Evolutionary conservation across 2,888 invertebrate genomes (phyloP), one percentile per base, ranked within the genome.

Genomic region (Muscina levida): DNA sequence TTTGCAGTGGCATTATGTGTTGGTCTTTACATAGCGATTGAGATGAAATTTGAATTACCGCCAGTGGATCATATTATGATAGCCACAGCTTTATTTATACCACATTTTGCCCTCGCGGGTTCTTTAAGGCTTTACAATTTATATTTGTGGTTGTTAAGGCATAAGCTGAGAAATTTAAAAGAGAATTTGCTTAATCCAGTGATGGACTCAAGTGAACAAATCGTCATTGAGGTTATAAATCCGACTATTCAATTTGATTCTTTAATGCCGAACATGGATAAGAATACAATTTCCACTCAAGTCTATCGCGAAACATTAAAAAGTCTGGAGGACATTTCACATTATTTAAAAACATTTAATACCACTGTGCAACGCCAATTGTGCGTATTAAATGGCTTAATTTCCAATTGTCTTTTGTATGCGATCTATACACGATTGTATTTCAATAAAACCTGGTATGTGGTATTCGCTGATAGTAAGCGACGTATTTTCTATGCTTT

Each of bases 1-100:
- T 68, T 87, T 0, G 2, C 84, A 0, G 74, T 87, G 5, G 79
- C 85, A 10, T 44, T 84, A 13, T 57, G 84, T 19, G 85, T 88
- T 59, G 84, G 68, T 1, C 26, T 85, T 2, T 90, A 89, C 42
- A 87, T 90, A 39, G 86, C 85, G 53, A 85, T 85, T 17, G 86
- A 89, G 75, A 84, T 90, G 84, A 75, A 88, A 8, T 90, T 89
- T 72, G 82, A 84, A 72, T 26, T 86, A 76, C 89, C 89, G 6
- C 86, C 89, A 0, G 66, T 86, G 4, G 84, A 86, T 46, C 85
- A 88, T 24, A 76, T 85, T 6, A 86, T 89, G 85, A 83, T 87
- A 3, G 84, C 80, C 3, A 8, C 81, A 11, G 90, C 88, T 0
- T 82, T 90, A 13, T 88, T 87, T 48, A 71, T 90, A 44, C 89